Base-by-base conservation (phyloP, 2,113 vertebrate genomes). In the Ascaphus truei region DNA sequence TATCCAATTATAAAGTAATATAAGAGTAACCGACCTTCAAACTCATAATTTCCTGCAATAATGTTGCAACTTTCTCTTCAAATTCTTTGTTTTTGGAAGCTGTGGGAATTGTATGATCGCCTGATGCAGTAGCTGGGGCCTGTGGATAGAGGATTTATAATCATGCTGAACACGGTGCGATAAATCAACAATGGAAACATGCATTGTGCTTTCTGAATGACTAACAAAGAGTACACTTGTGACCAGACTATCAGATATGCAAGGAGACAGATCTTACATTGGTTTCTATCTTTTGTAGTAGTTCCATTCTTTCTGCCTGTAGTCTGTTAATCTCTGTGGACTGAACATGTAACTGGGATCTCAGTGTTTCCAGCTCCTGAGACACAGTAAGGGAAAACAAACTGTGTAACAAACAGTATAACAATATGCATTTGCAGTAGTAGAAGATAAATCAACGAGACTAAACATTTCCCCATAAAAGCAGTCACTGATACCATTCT, bases 281-380 rank as follows among this genome's bases (percentile, higher is more conserved):
- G 8, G 69, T 43, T 85, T 89, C 89, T 72, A 78, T 77, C 83
- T 82, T 80, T 68, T 86, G 86, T 3, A 94, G 73, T 2, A 93
- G 87, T 50, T 94, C 92, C 56, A 92, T 85, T 47, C 88, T 93
- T 76, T 96, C 93, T 0, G 77, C 56, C 77, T 94, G 90, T 56
- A 98, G 87, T 59, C 87, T 88, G 11, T 77, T 74, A 53, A 98
- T 93, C 75, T 97, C 94, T 25, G 73, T 23, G 15, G 83, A 81
- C 77, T 95, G 92, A 3, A 87, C 80, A 16, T 92, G 84, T 62
- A 94, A 74, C 75, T 92, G 92, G 73, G 74, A 84, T 79, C 84
- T 92, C 73, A 98, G 84, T 29, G 73, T 43, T 73, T 94, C 90
- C 26, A 96, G 56, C 52, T 98, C 94, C 95, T 98, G 75, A 15